Evolutionary conservation across 2,113 vertebrate genomes (phyloP), one percentile per base, ranked within the genome.

Genomic region (Neoarius graeffei): DNA sequence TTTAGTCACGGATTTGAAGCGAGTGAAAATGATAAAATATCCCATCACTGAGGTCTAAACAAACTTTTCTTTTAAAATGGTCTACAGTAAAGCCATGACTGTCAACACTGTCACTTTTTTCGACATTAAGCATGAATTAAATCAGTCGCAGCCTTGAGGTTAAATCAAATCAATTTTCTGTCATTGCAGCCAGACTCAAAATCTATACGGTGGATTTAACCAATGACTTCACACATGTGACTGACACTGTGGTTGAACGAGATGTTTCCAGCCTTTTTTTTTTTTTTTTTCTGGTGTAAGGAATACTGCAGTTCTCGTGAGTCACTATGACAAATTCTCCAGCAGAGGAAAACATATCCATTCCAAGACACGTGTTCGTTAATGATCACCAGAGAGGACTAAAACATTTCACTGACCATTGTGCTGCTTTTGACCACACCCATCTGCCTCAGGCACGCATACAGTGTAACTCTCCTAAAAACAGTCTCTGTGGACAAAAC

Each of bases 1-100:
- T 89, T 89, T 90, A 79, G 83, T 89, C 59, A 84, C 48, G 81
- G 83, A 89, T 87, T 74, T 87, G 83, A 66, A 76, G 27, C 42
- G 85, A 82, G 85, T 76, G 74, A 80, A 73, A 83, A 89, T 81
- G 87, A 87, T 86, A 67, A 87, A 89, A 86, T 74, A 69, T 85
- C 83, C 90, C 57, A 64, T 84, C 77, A 87, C 35, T 67, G 48
- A 84, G 25, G 48, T 7, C 67, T 79, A 88, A 89, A 91, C 87
- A 88, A 76, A 89, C 62, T 71, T 50, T 60, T 80, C 54, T 30
- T 81, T 17, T 42, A 42, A 60, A 60, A 57, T 42, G 80, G 57
- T 62, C 35, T 25, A 82, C 54, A 62, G 81, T 66, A 90, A 62
- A 42, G 13, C 9, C 11, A 25, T 15, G n/a, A 14, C 48, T 77